These are phyloP conservation scores for Drosophila nikananu DNA, from an alignment of 1,140 invertebrate genomes.

Conservation along the genomic window DNA sequence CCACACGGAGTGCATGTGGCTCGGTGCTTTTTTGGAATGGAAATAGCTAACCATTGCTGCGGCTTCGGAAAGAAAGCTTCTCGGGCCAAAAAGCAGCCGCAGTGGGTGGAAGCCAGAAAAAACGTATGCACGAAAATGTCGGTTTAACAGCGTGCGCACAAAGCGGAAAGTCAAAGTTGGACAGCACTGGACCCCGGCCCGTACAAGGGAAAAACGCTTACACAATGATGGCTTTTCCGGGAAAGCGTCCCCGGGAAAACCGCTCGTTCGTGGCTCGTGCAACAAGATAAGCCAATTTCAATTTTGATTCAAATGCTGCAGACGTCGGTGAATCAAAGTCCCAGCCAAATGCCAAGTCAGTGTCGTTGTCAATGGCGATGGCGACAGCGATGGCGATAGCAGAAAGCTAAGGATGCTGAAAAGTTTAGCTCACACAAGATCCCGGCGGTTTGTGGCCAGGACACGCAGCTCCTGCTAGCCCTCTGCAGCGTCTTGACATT, in stretches of 20 bases:
- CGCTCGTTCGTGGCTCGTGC: constrained; percentile 58
- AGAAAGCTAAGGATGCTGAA: constrained; percentile 16
- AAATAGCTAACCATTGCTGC: constrained; percentile 58
- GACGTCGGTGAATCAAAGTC: constrained; percentile 72
- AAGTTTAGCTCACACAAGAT: constrained; percentile 22
- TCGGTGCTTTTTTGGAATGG: constrained; percentile 15
- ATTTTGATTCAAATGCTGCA: constrained; percentile 76
- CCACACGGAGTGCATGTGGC: constrained; percentile 16
- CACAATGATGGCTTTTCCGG: constrained; percentile 47
- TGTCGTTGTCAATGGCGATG: constrained; percentile 21
- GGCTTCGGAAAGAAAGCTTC: constrained; percentile 54
- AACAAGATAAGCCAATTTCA: constrained; percentile 81
- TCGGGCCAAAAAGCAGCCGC: background rate
- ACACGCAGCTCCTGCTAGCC: constrained; percentile 26
- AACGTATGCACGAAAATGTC: constrained; percentile 32
- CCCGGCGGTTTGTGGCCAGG: constrained; percentile 50
- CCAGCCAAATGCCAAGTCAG: constrained; percentile 57
- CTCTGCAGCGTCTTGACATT: constrained; percentile 60
- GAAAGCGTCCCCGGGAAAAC: constrained; percentile 36
- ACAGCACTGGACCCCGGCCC: constrained; percentile 18
- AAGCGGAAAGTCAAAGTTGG: constrained; percentile 58
- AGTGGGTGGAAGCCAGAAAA: constrained; percentile 20
- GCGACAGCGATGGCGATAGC: constrained; percentile 10
- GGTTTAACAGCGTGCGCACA: constrained; percentile 27
- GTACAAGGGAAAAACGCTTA: constrained; percentile 46